These are phyloP conservation scores for Ia io DNA, from an alignment of 2,113 vertebrate genomes.

Conservation along the genomic window DNA sequence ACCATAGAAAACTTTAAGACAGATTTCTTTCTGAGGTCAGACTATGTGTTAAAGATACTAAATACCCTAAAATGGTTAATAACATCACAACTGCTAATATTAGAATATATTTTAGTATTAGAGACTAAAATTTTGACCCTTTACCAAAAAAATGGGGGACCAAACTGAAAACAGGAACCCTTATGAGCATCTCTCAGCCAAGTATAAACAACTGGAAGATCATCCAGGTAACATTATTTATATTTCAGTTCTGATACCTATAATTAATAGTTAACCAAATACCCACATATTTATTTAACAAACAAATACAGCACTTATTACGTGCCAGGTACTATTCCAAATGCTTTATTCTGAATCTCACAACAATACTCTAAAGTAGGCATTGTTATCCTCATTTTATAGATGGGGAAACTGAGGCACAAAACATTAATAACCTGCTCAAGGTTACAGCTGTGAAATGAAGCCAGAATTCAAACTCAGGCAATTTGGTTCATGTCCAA, in stretches of 20 bases:
- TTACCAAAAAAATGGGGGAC: neutral
- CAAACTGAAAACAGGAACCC: slow-evolving; percentile 21
- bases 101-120: slow-evolving; percentile 26
- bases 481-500: neutral
- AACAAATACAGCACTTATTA: neutral
- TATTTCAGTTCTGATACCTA: neutral
- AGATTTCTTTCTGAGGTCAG: neutral
- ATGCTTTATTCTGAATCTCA: neutral
- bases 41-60: neutral
- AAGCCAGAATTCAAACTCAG: slow-evolving; percentile 1
- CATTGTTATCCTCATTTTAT: neutral
- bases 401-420: neutral
- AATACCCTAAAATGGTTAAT: neutral
- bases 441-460: neutral
- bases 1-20: neutral
- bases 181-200: neutral
- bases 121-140: slow-evolving; percentile 18
- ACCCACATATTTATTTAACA: neutral
- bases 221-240: neutral
- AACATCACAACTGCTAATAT: neutral
- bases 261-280: neutral
- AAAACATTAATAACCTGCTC: neutral
- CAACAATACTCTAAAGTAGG: neutral
- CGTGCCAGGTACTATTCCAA: neutral
- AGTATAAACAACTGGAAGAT: neutral